Evolutionary conservation across 1,140 invertebrate genomes (phyloP).

Genomic region (Aradophagus sp.): DNA sequence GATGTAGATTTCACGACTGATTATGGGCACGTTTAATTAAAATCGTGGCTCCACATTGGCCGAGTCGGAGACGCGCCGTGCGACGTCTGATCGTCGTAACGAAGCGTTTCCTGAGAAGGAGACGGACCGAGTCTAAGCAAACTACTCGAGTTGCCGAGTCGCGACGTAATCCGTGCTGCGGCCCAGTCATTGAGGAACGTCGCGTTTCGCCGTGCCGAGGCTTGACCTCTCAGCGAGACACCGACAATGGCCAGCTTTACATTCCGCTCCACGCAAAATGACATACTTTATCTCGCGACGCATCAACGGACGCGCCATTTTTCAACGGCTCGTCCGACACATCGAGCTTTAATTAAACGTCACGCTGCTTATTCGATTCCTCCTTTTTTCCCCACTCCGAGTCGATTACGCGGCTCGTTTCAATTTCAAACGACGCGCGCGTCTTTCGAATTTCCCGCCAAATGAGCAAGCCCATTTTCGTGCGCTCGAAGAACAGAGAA

Average conservation of each 20-base stretch:
- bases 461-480: too few relatives aligned
- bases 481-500: too few relatives aligned
- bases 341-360: too few relatives aligned
- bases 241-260: slow-evolving; percentile 23
- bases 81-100: slow-evolving; percentile 65
- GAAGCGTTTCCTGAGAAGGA: slow-evolving; percentile 69
- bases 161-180: slow-evolving; percentile 43
- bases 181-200: slow-evolving; percentile 42
- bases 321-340: too few relatives aligned
- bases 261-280: slow-evolving; percentile 17
- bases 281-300: slow-evolving; percentile 11
- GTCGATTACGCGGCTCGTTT: too few relatives aligned
- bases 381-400: too few relatives aligned
- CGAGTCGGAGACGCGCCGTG: slow-evolving; percentile 53
- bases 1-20: too few relatives aligned
- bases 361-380: too few relatives aligned
- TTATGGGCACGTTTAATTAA: slow-evolving; percentile 33
- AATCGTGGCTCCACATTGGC: slow-evolving; percentile 28
- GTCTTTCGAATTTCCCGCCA: too few relatives aligned
- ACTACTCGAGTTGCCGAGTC: slow-evolving; percentile 53
- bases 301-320: slow-evolving; percentile 5
- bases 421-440: too few relatives aligned
- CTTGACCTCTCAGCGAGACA: slow-evolving; percentile 57
- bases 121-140: slow-evolving; percentile 49
- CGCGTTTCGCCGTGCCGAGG: slow-evolving; percentile 31